Evolutionary conservation across 2,113 vertebrate species (phyloP).

Genomic region (Proteles cristata): DNA sequence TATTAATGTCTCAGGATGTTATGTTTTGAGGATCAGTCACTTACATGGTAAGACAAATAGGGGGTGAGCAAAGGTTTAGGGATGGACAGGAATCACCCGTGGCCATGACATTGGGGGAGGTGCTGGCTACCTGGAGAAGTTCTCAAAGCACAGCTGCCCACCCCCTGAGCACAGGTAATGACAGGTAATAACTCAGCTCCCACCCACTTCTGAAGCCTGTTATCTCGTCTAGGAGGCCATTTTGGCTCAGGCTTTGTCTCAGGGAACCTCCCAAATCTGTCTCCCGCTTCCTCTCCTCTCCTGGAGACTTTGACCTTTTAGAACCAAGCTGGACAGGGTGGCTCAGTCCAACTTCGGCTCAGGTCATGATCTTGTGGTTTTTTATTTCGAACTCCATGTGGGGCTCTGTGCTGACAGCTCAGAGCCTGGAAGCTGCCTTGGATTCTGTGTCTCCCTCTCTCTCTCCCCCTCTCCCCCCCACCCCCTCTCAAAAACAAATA

Average conservation of each 20-base stretch:
- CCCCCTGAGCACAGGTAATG: accelerated
- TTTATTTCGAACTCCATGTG: accelerated
- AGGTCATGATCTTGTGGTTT: no score
- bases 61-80: not conserved
- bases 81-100: not conserved
- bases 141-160: not conserved
- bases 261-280: not conserved
- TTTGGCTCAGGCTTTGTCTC: not conserved
- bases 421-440: no score
- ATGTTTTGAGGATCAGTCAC: not conserved
- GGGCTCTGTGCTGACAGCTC: no score
- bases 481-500: no score
- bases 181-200: not conserved
- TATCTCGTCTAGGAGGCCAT: not conserved
- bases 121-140: not conserved
- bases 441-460: no score
- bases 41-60: not conserved
- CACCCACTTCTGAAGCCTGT: not conserved
- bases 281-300: not conserved
- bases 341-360: no score
- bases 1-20: not conserved
- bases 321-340: not conserved
- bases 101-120: not conserved
- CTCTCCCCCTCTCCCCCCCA: no score
- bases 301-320: not conserved